Evolutionary conservation across 2,797 vertebrate species (phyloP).

Genomic region (Pseudomugil tenellus): DNA sequence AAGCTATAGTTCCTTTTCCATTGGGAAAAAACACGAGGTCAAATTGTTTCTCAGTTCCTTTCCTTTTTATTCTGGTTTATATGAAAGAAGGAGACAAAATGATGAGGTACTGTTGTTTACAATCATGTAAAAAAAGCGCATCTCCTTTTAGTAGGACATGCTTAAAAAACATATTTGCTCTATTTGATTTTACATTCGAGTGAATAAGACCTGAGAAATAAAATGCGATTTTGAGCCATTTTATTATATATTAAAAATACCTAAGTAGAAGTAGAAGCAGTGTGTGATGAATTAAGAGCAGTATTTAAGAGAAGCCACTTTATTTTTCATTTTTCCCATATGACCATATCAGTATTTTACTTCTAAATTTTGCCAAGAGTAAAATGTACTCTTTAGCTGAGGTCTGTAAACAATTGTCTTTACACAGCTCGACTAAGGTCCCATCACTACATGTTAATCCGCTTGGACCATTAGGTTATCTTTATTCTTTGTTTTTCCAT

Average conservation of each 20-base stretch:
- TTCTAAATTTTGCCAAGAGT: too few relatives aligned
- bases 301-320: not conserved
- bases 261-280: not conserved
- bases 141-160: too few relatives aligned
- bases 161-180: too few relatives aligned
- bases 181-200: too few relatives aligned
- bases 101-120: slow-evolving; percentile 13
- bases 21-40: slow-evolving; percentile 44
- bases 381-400: too few relatives aligned
- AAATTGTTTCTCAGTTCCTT: slow-evolving; percentile 37
- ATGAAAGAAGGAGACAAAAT: slow-evolving; percentile 12
- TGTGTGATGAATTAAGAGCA: not conserved
- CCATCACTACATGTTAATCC: not conserved
- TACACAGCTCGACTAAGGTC: too few relatives aligned
- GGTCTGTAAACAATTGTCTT: too few relatives aligned
- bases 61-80: slow-evolving; percentile 18
- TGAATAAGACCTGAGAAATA: not conserved
- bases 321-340: too few relatives aligned
- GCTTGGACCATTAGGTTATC: not conserved
- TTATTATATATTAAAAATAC: not conserved
- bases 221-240: too few relatives aligned
- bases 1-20: slow-evolving; percentile 58
- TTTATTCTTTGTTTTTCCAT: not conserved
- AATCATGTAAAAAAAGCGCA: not conserved
- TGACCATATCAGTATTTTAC: too few relatives aligned